Conservation (phyloP, 2,797 vertebrate genomes). For the Tiaroga cobitis region DNA sequence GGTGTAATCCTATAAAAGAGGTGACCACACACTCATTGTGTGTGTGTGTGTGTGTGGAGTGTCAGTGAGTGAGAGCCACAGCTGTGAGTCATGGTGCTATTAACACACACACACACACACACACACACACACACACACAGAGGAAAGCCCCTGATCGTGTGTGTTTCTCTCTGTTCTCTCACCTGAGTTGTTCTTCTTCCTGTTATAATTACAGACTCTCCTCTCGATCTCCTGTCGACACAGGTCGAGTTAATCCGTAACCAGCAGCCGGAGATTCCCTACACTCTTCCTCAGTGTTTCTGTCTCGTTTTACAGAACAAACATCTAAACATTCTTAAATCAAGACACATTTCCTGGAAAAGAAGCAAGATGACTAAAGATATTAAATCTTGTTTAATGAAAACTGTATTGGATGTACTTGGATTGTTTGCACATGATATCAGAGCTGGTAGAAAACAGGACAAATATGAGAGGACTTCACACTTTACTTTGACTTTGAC, state of each 20-base stretch:
- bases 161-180: constrained; percentile 41
- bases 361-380: background rate
- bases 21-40: constrained; percentile 15
- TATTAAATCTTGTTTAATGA: background rate
- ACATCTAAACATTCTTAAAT: too few species aligned
- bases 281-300: background rate
- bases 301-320: background rate
- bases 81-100: too few species aligned
- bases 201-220: constrained; percentile 25
- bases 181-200: constrained; percentile 30
- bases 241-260: background rate
- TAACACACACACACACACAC: too few species aligned
- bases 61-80: constrained; percentile 36
- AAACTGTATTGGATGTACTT: background rate
- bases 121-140: constrained; percentile 45
- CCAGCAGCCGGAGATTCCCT: constrained; percentile 5
- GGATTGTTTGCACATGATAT: background rate
- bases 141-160: constrained; percentile 52
- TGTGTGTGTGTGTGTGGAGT: constrained; percentile 19
- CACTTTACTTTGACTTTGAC: too few species aligned
- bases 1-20: constrained; percentile 38
- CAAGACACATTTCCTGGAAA: background rate
- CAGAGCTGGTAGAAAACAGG: background rate
- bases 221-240: background rate
- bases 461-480: too few species aligned